Percentiles rank a stretch among this genome's conserved stretches.
These are phyloP conservation scores for Smittia sp. DNA, from an alignment of 2,888 invertebrate species.

Conservation along the genomic window DNA sequence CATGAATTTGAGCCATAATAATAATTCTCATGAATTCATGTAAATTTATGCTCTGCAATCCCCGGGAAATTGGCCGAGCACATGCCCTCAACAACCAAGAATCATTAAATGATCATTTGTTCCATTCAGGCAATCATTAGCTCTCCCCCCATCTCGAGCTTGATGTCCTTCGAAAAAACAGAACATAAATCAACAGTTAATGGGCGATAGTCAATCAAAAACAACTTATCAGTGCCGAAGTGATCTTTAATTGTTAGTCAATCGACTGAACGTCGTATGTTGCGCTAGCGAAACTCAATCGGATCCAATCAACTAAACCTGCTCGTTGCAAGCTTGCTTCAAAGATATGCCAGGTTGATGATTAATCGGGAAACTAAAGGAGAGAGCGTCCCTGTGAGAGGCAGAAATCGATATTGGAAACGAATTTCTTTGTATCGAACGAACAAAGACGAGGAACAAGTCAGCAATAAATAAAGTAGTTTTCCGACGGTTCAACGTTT, in stretches of 20 bases:
- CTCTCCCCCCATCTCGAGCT: not conserved
- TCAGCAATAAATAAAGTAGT: conserved; percentile 7
- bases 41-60: not conserved
- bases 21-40: not conserved
- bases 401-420: not conserved
- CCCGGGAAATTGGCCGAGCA: not conserved
- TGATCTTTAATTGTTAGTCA: not conserved
- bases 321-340: too few species aligned
- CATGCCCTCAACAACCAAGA: not conserved
- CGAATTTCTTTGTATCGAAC: not conserved
- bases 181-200: conserved; percentile 7
- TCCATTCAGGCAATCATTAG: not conserved
- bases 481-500: not conserved
- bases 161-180: not conserved
- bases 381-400: not conserved
- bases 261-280: not conserved
- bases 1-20: too few species aligned
- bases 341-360: too few species aligned
- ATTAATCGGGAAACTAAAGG: too few species aligned
- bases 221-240: not conserved
- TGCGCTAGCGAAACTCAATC: too few species aligned
- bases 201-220: not conserved
- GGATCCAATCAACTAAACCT: too few species aligned
- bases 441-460: not conserved
- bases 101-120: conserved; percentile 5